phyloP scores from a whole-genome alignment of 1,140 invertebrate species.

The Diachasma alloeum region DNA sequence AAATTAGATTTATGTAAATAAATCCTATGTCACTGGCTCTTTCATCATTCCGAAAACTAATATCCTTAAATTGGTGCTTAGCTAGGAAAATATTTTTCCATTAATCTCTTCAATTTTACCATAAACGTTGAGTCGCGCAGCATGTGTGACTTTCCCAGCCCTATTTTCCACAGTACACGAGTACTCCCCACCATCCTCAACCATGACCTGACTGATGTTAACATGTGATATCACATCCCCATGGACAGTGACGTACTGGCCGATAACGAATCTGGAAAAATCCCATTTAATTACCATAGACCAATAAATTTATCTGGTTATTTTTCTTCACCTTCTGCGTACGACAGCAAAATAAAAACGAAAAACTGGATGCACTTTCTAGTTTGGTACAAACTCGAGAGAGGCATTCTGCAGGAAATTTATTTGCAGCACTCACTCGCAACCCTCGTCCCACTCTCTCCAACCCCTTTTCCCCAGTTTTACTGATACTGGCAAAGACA shows the following conservation, averaged over 20 bases:
- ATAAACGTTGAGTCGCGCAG: slow-evolving; percentile 85
- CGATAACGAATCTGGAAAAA: slow-evolving; percentile 76
- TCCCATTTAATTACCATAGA: background rate
- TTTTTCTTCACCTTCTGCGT: background rate
- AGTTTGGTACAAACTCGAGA: background rate
- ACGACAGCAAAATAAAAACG: background rate
- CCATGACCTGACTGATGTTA: slow-evolving; percentile 84
- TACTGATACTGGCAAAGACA: background rate
- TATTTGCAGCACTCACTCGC: background rate
- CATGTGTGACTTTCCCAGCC: slow-evolving; percentile 78
- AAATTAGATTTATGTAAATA: no score
- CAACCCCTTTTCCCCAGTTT: background rate
- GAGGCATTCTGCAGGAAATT: background rate
- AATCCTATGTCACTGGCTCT: no score
- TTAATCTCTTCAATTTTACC: slow-evolving; percentile 65
- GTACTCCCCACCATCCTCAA: slow-evolving; percentile 89
- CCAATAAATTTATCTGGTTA: background rate
- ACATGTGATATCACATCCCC: slow-evolving; percentile 88
- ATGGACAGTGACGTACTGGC: slow-evolving; percentile 81
- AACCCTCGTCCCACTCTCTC: background rate
- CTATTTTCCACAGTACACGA: slow-evolving; percentile 82
- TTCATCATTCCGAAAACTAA: no score
- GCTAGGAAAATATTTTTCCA: slow-evolving; percentile 10
- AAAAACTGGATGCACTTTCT: background rate
- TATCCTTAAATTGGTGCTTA: background rate